Percentiles rank a stretch among this genome's conserved stretches.
phyloP scores from a whole-genome alignment of 2,797 vertebrate genomes.

The Australoheros facetus region DNA sequence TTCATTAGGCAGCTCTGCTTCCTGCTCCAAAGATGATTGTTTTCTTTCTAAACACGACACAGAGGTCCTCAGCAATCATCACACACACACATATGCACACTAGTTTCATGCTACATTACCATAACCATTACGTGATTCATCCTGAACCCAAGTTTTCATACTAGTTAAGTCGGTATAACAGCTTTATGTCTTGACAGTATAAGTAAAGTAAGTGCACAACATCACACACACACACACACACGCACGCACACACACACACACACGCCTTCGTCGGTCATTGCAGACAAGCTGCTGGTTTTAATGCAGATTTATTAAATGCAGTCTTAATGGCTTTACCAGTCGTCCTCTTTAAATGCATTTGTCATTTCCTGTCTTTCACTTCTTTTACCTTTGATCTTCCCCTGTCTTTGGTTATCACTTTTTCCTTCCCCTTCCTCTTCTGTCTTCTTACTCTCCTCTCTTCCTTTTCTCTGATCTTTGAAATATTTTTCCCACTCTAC shows the following conservation, averaged over 20 bases:
- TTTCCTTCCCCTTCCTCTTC: neutral
- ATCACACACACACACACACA: neutral
- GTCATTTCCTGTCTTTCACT: slow-evolving; percentile 43
- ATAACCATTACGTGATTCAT: neutral
- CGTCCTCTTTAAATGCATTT: slow-evolving; percentile 32
- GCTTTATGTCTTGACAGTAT: neutral
- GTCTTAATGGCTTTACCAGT: slow-evolving; percentile 78
- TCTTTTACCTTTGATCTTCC: slow-evolving; percentile 42
- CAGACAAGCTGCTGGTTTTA: slow-evolving; percentile 66
- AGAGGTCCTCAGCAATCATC: slow-evolving; percentile 51
- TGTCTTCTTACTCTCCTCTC: neutral
- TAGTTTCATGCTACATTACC: neutral
- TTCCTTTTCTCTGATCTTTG: slow-evolving; percentile 13
- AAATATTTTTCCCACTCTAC: slow-evolving; percentile 18
- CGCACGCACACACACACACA: neutral
- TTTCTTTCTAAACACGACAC: slow-evolving; percentile 74
- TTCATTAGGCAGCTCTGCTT: slow-evolving; percentile 70
- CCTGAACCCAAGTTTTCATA: neutral
- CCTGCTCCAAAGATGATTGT: slow-evolving; percentile 72
- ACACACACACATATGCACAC: slow-evolving; percentile 11
- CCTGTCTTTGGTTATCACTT: slow-evolving; percentile 43
- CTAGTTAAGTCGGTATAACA: neutral
- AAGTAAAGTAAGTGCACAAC: neutral
- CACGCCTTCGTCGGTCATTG: slow-evolving; percentile 57
- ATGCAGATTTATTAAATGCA: slow-evolving; percentile 79